Percentiles rank a stretch among this genome's conserved stretches.
phyloP scores from a whole-genome alignment of 2,113 vertebrate species.

The Cyanoderma ruficeps region DNA sequence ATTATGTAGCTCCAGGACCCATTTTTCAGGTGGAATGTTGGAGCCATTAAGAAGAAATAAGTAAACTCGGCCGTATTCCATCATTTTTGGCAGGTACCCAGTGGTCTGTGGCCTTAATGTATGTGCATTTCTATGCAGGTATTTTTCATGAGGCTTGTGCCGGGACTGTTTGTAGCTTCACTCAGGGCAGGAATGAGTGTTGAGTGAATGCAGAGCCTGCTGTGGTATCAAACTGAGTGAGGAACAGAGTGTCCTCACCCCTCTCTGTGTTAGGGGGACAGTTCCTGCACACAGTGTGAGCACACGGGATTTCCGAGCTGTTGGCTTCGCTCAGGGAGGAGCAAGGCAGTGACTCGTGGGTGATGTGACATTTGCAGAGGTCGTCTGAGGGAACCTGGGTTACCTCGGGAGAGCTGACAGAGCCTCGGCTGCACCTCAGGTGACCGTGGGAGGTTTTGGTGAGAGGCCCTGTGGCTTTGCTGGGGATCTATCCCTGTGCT shows the following conservation, averaged over 20 bases:
- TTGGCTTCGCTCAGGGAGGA: fast-evolving
- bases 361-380: not conserved
- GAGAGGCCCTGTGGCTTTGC: not conserved
- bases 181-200: not conserved
- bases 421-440: fast-evolving
- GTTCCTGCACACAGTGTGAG: fast-evolving
- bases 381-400: not conserved
- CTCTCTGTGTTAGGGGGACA: fast-evolving
- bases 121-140: constrained; percentile 59
- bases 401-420: not conserved
- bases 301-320: not conserved
- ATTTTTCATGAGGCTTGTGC: constrained; percentile 59
- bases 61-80: constrained; percentile 76
- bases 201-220: not conserved
- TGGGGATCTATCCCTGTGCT: not conserved
- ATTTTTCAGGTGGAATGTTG: constrained; percentile 79
- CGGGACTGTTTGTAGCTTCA: not conserved
- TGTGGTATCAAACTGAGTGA: fast-evolving
- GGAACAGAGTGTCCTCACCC: fast-evolving
- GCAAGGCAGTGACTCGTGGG: fast-evolving
- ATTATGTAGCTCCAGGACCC: constrained; percentile 76
- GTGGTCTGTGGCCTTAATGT: constrained; percentile 69
- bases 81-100: constrained; percentile 78
- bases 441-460: not conserved
- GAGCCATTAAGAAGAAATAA: constrained; percentile 81